Base-by-base conservation (phyloP, 2,888 invertebrate genomes). In the Tachina fera region DNA sequence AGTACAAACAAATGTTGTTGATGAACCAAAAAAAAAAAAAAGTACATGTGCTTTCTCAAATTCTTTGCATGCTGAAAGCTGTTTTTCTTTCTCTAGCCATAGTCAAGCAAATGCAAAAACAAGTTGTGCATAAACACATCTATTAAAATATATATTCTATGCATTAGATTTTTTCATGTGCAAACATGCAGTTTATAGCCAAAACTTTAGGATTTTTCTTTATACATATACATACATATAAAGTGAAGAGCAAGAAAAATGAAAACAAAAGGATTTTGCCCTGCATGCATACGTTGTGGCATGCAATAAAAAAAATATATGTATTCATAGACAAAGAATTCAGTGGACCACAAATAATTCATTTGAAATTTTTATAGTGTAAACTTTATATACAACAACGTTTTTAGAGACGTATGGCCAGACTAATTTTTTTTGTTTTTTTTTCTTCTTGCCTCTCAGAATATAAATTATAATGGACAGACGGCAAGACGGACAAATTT, bases 261-360 rank as follows among this genome's bases (percentile, higher is more conserved):
- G 41, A 67, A 43, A 58, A 67, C 11, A 67, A 51, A 65, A 51
- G n/a, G 43, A 31, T 5, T 31, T 31, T 31, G 31, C 31, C 0
- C 13, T 31, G 49, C 16, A 53, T 76, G 39, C 63, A 8, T 56
- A 63, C 53, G 65, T 16, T 80, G 60, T 47, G 45, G 79, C 16
- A 58, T 74, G 22, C 6, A 9, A 31, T 31, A 63, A 1, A 56
- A 39, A 11, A 60, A 61, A 53, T 63, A 78, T 63, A 1, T 45
- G 11, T 10, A 16, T 10, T 16, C 31, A 67, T 67, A 79, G 53
- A 81, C 81, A 81, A 85, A 85, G 75, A 82, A 82, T 86, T 82
- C 74, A 82, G 49, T 79, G 70, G 85, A 86, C 85, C 82, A 78
- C 78, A 86, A 86, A 82, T 82, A 86, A 86, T 86, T 75, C 78